Evolutionary conservation across 2,797 vertebrate genomes (phyloP).

Genomic region (Spizella passerina): DNA sequence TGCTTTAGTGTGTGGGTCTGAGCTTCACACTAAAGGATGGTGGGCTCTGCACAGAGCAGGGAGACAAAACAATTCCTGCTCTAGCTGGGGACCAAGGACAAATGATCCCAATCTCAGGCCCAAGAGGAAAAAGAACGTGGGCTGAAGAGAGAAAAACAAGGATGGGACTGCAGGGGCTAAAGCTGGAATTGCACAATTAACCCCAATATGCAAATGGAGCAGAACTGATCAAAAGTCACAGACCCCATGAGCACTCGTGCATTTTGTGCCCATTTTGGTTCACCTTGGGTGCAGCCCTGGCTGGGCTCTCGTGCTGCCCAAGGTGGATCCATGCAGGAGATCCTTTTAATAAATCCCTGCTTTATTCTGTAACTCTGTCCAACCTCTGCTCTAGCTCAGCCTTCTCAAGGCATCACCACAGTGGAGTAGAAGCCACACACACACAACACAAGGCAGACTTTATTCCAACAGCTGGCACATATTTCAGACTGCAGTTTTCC

Average conservation of each 20-base stretch:
- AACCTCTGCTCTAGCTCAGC: background rate
- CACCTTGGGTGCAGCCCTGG: background rate
- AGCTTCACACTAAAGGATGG: rapidly evolving
- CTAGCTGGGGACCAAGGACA: background rate
- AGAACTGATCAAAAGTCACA: background rate
- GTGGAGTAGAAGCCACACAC: background rate
- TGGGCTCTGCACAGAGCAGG: background rate
- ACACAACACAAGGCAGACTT: background rate
- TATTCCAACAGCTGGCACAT: background rate
- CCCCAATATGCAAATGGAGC: background rate
- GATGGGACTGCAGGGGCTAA: background rate
- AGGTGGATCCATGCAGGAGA: background rate
- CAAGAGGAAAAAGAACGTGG: background rate
- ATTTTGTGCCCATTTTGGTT: background rate
- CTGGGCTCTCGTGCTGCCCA: background rate
- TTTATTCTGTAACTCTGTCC: background rate
- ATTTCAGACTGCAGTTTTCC: background rate
- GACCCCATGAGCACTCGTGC: background rate
- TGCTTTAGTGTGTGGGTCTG: background rate
- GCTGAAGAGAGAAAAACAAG: background rate
- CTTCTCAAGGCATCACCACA: background rate
- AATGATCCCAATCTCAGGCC: background rate
- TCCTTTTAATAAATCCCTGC: background rate
- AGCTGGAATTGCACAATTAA: background rate
- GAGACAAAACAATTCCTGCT: background rate